A percentile compares a stretch with the other conserved stretches of the same genome.
Evolutionary conservation across 2,888 invertebrate species (phyloP).

Genomic region (Sphinx pinastri): DNA sequence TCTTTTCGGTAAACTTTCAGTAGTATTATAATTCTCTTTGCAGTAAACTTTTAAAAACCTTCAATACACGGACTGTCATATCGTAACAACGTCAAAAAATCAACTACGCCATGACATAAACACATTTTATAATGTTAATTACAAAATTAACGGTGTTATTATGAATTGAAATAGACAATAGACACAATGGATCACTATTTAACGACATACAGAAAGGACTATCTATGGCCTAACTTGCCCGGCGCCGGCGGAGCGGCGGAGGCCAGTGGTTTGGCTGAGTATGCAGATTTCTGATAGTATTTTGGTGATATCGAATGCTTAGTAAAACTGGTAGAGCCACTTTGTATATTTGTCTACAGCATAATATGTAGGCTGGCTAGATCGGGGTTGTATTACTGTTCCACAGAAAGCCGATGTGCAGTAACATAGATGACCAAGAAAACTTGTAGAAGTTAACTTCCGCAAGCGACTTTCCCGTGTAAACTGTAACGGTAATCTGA

Average conservation of each 20-base stretch:
- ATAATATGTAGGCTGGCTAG: too few relatives aligned
- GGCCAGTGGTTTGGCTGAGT: constrained; percentile 49
- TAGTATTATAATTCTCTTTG: too few relatives aligned
- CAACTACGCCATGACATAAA: neutral
- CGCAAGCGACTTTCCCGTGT: too few relatives aligned
- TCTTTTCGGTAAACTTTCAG: too few relatives aligned
- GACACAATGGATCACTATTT: constrained; percentile 83
- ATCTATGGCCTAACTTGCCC: constrained; percentile 83
- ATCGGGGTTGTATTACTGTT: too few relatives aligned
- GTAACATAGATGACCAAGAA: too few relatives aligned
- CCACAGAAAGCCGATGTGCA: too few relatives aligned
- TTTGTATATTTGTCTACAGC: too few relatives aligned
- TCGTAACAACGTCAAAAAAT: constrained; percentile 6
- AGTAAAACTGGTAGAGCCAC: too few relatives aligned
- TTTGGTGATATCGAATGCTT: neutral
- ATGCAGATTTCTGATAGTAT: constrained; percentile 44
- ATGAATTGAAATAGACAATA: constrained; percentile 30
- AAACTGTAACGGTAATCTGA: too few relatives aligned
- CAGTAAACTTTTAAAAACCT: neutral
- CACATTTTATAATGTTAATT: constrained; percentile 31
- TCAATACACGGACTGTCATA: neutral
- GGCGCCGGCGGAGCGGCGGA: constrained; percentile 43
- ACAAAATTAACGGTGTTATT: constrained; percentile 40
- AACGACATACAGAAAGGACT: constrained; percentile 86
- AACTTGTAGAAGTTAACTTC: too few relatives aligned